Evolutionary conservation across 2,888 invertebrate genomes (phyloP).

Genomic region (Zootermopsis nevadensis): DNA sequence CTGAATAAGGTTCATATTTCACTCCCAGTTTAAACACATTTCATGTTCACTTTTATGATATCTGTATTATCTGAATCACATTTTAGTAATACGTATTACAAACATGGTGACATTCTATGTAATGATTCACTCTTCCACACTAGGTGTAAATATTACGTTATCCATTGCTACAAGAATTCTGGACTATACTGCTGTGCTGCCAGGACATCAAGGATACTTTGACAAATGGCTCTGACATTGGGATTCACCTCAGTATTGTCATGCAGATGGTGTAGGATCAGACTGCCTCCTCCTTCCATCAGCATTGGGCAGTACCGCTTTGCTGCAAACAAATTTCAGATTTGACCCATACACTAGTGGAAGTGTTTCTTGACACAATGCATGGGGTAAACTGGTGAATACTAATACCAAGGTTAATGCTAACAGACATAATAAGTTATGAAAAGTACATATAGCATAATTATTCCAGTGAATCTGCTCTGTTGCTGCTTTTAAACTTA

Average conservation of each 20-base stretch:
- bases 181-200: constrained; percentile 53
- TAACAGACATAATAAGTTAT: too few species aligned
- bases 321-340: constrained; percentile 63
- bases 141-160: not conserved
- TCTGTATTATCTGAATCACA: not conserved
- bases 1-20: not conserved
- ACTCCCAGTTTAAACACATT: not conserved
- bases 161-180: not conserved
- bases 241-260: constrained; percentile 60
- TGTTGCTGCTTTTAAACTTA: too few species aligned
- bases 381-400: too few species aligned
- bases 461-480: too few species aligned
- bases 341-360: too few species aligned
- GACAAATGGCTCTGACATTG: constrained; percentile 60
- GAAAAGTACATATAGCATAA: too few species aligned
- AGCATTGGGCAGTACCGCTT: constrained; percentile 76
- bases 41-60: not conserved
- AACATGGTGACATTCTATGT: not conserved
- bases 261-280: constrained; percentile 64
- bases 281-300: constrained; percentile 70
- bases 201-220: constrained; percentile 61
- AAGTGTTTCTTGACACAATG: too few species aligned
- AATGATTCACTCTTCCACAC: not conserved
- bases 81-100: not conserved
- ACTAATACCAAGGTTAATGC: too few species aligned